Percentiles rank a stretch among this genome's conserved stretches.
Evolutionary conservation across 2,113 vertebrate species (phyloP).

Genomic region (Scomber scombrus): DNA sequence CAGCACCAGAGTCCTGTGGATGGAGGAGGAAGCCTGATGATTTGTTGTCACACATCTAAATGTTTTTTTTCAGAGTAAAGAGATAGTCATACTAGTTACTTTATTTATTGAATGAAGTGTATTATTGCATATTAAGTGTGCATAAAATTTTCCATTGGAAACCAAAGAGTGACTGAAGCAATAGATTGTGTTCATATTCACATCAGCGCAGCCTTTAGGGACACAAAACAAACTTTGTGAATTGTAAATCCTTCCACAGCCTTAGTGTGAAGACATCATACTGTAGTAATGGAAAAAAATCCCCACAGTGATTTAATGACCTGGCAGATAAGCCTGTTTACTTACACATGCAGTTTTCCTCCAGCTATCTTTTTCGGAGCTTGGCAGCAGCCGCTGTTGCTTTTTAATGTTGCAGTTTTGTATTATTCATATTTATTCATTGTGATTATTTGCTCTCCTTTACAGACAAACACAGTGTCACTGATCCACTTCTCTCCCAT

Average conservation of each 20-base stretch:
- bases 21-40: constrained; percentile 7
- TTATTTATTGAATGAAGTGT: constrained; percentile 44
- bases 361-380: constrained; percentile 28
- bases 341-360: constrained; percentile 57
- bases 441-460: constrained; percentile 43
- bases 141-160: constrained; percentile 31
- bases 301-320: constrained; percentile 59
- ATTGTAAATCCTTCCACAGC: constrained; percentile 38
- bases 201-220: constrained; percentile 41
- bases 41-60: background rate
- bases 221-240: constrained; percentile 54
- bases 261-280: constrained; percentile 52
- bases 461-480: constrained; percentile 27
- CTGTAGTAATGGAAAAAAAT: constrained; percentile 46
- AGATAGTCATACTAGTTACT: background rate
- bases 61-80: constrained; percentile 7
- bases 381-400: constrained; percentile 18
- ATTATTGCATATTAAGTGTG: constrained; percentile 41
- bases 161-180: constrained; percentile 43
- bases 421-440: constrained; percentile 56
- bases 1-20: background rate
- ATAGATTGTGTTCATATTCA: constrained; percentile 23
- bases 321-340: constrained; percentile 63
- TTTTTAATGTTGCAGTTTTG: constrained; percentile 15
- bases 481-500: constrained; percentile 17